These are phyloP conservation scores for Aurelia sp. DNA, from an alignment of 30 jellyfish, hydroid and myxozoan genomes.

Conservation along the genomic window DNA sequence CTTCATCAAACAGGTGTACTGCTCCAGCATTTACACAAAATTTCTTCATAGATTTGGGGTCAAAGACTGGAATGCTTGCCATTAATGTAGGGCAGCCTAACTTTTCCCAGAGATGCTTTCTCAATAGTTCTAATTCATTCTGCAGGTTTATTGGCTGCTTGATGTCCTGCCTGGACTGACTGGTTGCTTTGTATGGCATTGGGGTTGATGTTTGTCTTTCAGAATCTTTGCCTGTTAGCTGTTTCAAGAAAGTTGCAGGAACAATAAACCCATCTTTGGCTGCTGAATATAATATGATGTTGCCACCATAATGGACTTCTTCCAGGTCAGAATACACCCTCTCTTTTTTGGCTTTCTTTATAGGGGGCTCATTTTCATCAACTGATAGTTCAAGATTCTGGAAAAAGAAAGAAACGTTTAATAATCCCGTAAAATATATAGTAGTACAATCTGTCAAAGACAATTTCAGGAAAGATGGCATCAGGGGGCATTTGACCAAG, in stretches of 20 bases:
- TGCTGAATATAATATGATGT: not conserved
- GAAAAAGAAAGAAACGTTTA: no score
- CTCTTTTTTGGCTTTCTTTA: no score
- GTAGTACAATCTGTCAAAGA: no score
- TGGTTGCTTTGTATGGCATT: not conserved
- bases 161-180: not conserved
- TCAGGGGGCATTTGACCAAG: no score
- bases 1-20: not conserved
- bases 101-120: constrained; percentile 11
- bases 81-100: constrained; percentile 18
- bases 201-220: no score
- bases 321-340: not conserved
- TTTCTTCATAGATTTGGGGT: not conserved
- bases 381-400: no score
- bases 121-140: not conserved
- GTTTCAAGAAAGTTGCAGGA: not conserved
- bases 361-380: no score
- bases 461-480: no score
- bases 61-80: not conserved
- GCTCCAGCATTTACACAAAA: constrained; percentile 2
- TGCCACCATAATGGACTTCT: not conserved
- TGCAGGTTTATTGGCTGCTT: not conserved
- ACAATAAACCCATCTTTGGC: constrained; percentile 1
- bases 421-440: no score
- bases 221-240: not conserved